Base-by-base conservation (phyloP, 2,797 vertebrate genomes). In the Hippopotamyrus pictus region DNA sequence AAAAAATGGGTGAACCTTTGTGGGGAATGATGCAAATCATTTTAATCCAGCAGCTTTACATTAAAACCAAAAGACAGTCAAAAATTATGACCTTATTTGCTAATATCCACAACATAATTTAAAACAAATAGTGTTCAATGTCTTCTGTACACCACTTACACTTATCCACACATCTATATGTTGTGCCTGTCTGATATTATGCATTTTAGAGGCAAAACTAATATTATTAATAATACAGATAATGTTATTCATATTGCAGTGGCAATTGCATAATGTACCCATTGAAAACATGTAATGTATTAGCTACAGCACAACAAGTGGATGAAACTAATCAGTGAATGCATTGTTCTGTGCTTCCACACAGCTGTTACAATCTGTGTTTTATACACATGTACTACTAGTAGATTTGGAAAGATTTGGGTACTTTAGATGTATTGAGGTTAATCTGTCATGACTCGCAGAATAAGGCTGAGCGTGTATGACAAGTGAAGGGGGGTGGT, bases 401-500 rank as follows among this genome's bases (percentile, higher is more conserved):
- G 86, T 89, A 48, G 83, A 87, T 89, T 82, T 90, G 54, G 88
- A 89, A 89, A 90, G 90, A 89, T 91, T 91, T 92, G 54, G 88
- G 17, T 79, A 76, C 91, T 90, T 87, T 87, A 86, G 83, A 90
- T 91, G 91, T 89, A 93, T 92, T 90, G 83, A 91, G 91, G 92
- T 91, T 91, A 92, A 92, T 92, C 92, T 90, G 90, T 90, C 89
- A 90, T 59, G 25, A 87, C 37, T 41, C 2, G n/a, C 17, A 88
- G 44, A 62, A 33, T 33, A 65, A 65, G 59, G 41, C 57, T 7
- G 12, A 19, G 5, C 2, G 0, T 50, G 9, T 22, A 11, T 46
- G 59, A 44, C 2, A 22, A 14, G 25, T 86, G 54, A 90, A 79
- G 90, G 89, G 87, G 88, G 88, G 73, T 69, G 54, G 88, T 87